These are phyloP conservation scores for Aegypius monachus DNA, from an alignment of 2,113 vertebrate genomes.

Conservation along the genomic window DNA sequence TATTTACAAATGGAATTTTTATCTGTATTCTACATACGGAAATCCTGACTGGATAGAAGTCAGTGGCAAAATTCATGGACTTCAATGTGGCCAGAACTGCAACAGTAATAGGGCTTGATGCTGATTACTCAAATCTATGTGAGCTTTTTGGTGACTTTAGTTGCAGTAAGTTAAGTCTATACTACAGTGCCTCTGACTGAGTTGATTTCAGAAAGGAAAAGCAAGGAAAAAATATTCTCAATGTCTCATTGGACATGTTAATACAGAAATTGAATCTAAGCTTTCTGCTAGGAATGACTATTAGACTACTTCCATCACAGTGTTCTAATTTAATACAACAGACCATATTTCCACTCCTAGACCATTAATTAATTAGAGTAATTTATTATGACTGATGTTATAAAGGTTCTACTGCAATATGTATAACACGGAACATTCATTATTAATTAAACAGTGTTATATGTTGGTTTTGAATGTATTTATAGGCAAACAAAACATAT, in stretches of 20 bases:
- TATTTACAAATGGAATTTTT: neutral
- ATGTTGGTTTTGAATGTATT: neutral
- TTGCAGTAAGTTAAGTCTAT: neutral
- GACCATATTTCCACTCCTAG: neutral
- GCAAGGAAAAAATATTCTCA: neutral
- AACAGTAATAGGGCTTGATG: neutral
- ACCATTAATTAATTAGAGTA: neutral
- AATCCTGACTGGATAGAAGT: neutral
- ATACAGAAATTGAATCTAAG: neutral
- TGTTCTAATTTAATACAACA: neutral
- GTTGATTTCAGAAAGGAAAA: neutral
- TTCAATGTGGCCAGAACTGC: neutral
- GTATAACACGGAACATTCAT: neutral
- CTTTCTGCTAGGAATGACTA: neutral
- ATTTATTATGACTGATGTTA: neutral
- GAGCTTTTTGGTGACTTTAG: neutral
- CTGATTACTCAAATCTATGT: neutral
- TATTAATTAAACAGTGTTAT: neutral
- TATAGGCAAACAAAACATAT: neutral
- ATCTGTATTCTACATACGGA: neutral
- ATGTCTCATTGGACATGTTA: neutral
- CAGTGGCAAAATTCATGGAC: neutral
- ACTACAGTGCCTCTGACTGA: neutral
- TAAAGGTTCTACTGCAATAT: neutral
- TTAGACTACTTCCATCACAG: neutral